Base-by-base conservation (phyloP, 1,140 invertebrate genomes). In the Ostrea edulis region DNA sequence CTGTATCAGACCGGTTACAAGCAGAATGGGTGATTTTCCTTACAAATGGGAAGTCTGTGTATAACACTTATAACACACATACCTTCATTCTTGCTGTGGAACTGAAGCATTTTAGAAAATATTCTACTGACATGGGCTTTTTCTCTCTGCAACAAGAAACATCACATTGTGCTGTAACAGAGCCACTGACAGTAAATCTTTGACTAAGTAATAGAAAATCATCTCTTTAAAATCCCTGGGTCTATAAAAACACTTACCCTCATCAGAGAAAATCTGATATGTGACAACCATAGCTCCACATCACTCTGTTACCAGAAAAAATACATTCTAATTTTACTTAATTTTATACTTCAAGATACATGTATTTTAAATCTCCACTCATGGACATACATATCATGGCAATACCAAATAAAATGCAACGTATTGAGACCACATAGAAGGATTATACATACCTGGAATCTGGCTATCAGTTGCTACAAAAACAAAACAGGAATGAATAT, bases 181-280 rank as follows among this genome's bases (percentile, higher is more conserved):
- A 44, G 35, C 1, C 5, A 44, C 35, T 44, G 35, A 44, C 35
- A 2, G 35, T 44, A 44, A 44, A 44, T 44, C 14, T 20, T 20
- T 65, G 22, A 65, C 22, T 20, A 3, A 1, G 2, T 44, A 44
- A 44, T 44, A 44, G 35, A 44, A 44, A 44, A 44, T 44, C 35
- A 44, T 44, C 35, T 44, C 35, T 44, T 5, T 44, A 44, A 44
- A 44, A 44, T 44, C 5, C 35, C 1, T 44, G 2, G 35, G 5
- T 2, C 35, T 44, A 44, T 44, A 44, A 44, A 44, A 44, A 44
- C 8, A 89, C 89, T 90, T 93, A 95, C 96, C 92, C 96, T 95
- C 92, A 96, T 95, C 91, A 96, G 96, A 90, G 96, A 97, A 94
- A 97, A 97, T 89, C 97, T 96, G 84, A 97, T 96, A 91, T 97